Evolutionary conservation across 2,113 vertebrate genomes (phyloP).

Genomic region (Cynoglossus semilaevis): DNA sequence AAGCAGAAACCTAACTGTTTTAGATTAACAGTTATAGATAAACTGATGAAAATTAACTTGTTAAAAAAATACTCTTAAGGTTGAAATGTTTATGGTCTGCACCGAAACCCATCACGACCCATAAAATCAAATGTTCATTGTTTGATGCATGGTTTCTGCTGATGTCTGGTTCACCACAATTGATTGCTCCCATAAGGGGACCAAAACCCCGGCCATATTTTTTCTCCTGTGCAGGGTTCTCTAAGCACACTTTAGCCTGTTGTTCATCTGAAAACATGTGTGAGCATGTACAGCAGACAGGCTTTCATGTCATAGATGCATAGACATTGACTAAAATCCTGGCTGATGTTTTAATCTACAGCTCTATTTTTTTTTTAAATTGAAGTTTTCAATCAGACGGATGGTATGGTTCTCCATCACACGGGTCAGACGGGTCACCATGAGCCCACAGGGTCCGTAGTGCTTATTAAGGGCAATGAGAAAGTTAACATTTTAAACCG

Average conservation of each 20-base stretch:
- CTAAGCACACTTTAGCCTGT: background rate
- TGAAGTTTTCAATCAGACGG: no score
- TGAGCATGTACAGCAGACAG: background rate
- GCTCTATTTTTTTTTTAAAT: background rate
- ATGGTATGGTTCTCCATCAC: no score
- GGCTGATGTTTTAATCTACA: background rate
- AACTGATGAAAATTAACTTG: background rate
- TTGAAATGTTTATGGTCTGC: constrained; percentile 1
- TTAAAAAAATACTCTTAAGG: background rate
- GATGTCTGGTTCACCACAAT: constrained; percentile 19
- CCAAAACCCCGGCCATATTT: constrained; percentile 1
- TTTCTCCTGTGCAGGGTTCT: background rate
- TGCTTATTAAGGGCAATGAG: constrained; percentile 11
- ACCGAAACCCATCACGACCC: constrained; percentile 2
- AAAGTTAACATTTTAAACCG: constrained; percentile 30
- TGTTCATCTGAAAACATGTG: constrained; percentile 8
- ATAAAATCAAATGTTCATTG: constrained; percentile 14
- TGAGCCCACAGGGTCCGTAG: background rate
- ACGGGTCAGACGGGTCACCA: no score
- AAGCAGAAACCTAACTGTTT: no score
- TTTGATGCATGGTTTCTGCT: constrained; percentile 16
- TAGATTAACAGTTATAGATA: no score
- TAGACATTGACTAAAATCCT: background rate
- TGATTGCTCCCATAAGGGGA: constrained; percentile 23
- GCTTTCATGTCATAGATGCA: background rate